Conservation (phyloP, 1,140 invertebrate genomes). For the Drosophila oshimai region DNA sequence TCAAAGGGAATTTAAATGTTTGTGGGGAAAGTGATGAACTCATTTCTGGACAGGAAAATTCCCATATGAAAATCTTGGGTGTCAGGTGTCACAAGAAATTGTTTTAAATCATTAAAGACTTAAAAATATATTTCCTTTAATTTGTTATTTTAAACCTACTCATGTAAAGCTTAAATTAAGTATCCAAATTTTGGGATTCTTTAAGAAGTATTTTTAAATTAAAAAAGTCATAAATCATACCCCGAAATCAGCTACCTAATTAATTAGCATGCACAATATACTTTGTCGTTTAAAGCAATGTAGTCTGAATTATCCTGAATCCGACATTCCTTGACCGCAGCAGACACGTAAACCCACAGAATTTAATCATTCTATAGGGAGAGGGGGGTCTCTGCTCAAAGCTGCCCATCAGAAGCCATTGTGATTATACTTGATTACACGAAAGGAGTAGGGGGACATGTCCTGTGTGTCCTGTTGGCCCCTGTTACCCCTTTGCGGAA, state of each 20-base stretch:
- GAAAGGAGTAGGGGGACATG: neutral
- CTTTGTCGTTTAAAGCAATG: too few relatives aligned
- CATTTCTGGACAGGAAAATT: neutral
- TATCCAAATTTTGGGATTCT: too few relatives aligned
- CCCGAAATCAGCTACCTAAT: neutral
- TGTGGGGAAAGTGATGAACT: neutral
- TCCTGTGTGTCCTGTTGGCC: neutral
- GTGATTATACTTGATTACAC: slow-evolving; percentile 36
- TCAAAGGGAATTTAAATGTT: slow-evolving; percentile 14
- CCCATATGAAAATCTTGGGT: too few relatives aligned
- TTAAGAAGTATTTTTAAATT: too few relatives aligned
- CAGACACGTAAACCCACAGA: neutral
- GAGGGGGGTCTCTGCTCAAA: too few relatives aligned
- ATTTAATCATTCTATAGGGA: slow-evolving; percentile 21
- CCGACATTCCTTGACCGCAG: neutral
- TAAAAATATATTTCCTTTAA: too few relatives aligned
- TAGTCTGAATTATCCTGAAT: neutral
- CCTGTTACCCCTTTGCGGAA: neutral
- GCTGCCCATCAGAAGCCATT: slow-evolving; percentile 34
- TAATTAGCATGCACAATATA: too few relatives aligned
- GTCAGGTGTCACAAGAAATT: too few relatives aligned
- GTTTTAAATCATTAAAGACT: too few relatives aligned
- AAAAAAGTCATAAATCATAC: neutral
- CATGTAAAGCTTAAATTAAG: too few relatives aligned
- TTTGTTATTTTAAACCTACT: too few relatives aligned